phyloP scores from a whole-genome alignment of 2,888 invertebrate species.

The Bembecia ichneumoniformis region DNA sequence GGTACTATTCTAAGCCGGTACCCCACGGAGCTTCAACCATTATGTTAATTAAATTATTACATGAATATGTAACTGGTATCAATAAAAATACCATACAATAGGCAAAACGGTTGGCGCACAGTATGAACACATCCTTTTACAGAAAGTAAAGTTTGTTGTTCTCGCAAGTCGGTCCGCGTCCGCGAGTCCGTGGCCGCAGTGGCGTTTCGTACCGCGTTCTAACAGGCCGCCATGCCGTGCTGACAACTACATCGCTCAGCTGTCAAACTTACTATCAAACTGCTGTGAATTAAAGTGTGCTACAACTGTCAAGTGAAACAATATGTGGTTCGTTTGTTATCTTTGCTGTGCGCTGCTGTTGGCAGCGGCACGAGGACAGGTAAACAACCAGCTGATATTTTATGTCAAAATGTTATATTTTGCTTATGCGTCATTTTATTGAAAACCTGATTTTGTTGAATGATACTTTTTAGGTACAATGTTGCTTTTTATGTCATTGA shows the following conservation, averaged over 20 bases:
- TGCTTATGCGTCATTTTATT: slow-evolving; percentile 6
- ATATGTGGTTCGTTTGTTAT: slow-evolving; percentile 47
- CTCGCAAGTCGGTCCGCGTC: slow-evolving; percentile 26
- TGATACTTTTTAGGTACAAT: too few relatives aligned
- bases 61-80: too few relatives aligned
- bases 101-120: slow-evolving; percentile 3
- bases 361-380: slow-evolving; percentile 43
- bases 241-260: slow-evolving; percentile 28
- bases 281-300: slow-evolving; percentile 17
- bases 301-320: slow-evolving; percentile 12
- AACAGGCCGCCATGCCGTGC: slow-evolving; percentile 52
- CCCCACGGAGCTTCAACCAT: too few relatives aligned
- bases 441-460: not conserved
- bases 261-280: slow-evolving; percentile 14
- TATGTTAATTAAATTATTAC: too few relatives aligned
- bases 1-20: too few relatives aligned
- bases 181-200: slow-evolving; percentile 29
- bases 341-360: slow-evolving; percentile 40
- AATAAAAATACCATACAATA: too few relatives aligned
- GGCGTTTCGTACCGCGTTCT: slow-evolving; percentile 48
- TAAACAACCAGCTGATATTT: slow-evolving; percentile 18
- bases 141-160: slow-evolving; percentile 64
- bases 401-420: slow-evolving; percentile 8
- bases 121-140: slow-evolving; percentile 49
- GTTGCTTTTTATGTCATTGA: too few relatives aligned